A percentile compares a stretch with the other conserved stretches of the same genome.
Evolutionary conservation across 2,797 vertebrate genomes (phyloP).

Genomic region (Hoplostethus atlanticus): DNA sequence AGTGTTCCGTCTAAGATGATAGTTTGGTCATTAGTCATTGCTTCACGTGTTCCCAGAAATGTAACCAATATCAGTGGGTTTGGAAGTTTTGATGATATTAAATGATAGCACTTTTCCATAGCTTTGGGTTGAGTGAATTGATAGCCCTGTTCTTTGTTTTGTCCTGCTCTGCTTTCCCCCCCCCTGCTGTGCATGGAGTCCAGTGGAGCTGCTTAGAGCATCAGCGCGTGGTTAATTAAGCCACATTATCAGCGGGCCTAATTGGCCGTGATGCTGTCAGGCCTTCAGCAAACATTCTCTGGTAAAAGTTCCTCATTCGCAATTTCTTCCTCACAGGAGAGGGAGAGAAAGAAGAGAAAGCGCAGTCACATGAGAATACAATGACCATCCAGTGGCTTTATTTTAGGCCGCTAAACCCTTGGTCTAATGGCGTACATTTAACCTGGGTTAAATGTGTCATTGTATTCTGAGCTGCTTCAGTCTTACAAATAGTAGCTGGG

Average conservation of each 20-base stretch:
- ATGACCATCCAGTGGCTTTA: not conserved
- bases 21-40: no score
- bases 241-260: constrained; percentile 69
- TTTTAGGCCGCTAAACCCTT: no score
- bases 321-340: constrained; percentile 27
- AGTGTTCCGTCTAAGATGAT: no score
- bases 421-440: not conserved
- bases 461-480: no score
- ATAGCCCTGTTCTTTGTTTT: not conserved
- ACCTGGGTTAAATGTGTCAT: no score
- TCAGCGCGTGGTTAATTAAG: constrained; percentile 73
- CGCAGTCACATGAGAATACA: constrained; percentile 5
- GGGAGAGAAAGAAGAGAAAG: constrained; percentile 2
- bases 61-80: no score
- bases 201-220: constrained; percentile 51
- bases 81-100: no score
- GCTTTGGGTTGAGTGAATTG: not conserved
- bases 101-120: no score
- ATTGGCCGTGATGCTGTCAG: constrained; percentile 77
- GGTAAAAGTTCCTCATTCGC: constrained; percentile 34
- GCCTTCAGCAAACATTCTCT: constrained; percentile 60
- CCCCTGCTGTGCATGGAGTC: not conserved
- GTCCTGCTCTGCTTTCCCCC: not conserved
- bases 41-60: no score
- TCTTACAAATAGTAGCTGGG: no score